Evolutionary conservation across 1,140 invertebrate species (phyloP).

Genomic region (Portunus trituberculatus): DNA sequence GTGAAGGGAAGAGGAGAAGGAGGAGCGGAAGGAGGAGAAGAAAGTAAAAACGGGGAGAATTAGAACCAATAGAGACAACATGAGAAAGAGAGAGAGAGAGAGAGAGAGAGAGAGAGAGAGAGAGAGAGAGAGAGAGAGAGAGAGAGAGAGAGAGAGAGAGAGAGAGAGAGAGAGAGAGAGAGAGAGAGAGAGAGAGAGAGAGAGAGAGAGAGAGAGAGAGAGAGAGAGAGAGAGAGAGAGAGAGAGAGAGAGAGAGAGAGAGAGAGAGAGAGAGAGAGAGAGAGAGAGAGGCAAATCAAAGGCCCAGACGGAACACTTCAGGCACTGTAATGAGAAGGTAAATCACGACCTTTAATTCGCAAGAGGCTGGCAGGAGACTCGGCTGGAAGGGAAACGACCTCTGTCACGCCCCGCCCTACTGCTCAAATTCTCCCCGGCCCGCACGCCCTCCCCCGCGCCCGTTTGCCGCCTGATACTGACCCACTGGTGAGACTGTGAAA

Average conservation of each 20-base stretch:
- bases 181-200: no score
- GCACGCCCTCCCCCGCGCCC: neutral
- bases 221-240: neutral
- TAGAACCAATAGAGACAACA: neutral
- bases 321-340: conserved; percentile 42
- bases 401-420: neutral
- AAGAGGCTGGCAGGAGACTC: neutral
- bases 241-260: neutral
- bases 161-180: neutral
- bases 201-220: neutral
- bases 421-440: neutral
- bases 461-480: neutral
- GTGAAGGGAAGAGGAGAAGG: no score
- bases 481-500: conserved; percentile 32
- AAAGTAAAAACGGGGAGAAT: neutral
- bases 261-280: neutral
- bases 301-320: neutral
- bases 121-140: neutral
- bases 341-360: conserved; percentile 21
- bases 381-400: neutral
- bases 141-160: neutral
- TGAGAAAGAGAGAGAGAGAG: neutral
- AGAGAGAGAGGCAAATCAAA: neutral
- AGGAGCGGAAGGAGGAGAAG: no score
- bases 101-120: no score